These are phyloP conservation scores for Mormyrus hasselquistii DNA, from an alignment of 2,797 vertebrate genomes.

Conservation along the genomic window DNA sequence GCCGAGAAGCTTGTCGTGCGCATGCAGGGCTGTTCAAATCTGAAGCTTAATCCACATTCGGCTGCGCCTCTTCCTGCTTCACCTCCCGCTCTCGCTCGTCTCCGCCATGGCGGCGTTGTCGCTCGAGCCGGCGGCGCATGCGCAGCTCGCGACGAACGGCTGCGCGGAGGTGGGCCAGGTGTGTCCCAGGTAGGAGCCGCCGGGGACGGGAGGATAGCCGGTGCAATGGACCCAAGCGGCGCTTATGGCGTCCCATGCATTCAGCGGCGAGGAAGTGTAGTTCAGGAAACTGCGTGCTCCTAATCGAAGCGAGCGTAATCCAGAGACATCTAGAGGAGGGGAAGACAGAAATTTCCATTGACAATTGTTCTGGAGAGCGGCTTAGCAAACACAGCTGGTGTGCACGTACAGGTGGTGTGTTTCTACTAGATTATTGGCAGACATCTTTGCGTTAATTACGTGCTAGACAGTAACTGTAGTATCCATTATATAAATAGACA, in stretches of 20 bases:
- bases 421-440: background rate
- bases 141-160: constrained; percentile 45
- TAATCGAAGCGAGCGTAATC: background rate
- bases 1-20: constrained; percentile 28
- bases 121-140: constrained; percentile 57
- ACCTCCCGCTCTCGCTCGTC: constrained; percentile 58
- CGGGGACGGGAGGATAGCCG: background rate
- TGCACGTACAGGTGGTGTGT: background rate
- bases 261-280: background rate
- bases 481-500: background rate
- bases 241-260: background rate
- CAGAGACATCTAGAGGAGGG: constrained; percentile 26
- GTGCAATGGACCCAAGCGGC: background rate
- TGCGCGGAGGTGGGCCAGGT: constrained; percentile 54
- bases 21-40: constrained; percentile 41
- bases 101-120: constrained; percentile 89
- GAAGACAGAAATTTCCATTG: constrained; percentile 14
- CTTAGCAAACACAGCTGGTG: background rate
- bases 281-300: background rate
- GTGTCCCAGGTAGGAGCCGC: constrained; percentile 53
- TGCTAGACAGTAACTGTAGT: background rate
- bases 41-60: constrained; percentile 50
- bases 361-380: background rate
- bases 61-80: constrained; percentile 67
- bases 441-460: background rate